Evolutionary conservation across 2,888 invertebrate genomes (phyloP).

Genomic region (Sesia apiformis): DNA sequence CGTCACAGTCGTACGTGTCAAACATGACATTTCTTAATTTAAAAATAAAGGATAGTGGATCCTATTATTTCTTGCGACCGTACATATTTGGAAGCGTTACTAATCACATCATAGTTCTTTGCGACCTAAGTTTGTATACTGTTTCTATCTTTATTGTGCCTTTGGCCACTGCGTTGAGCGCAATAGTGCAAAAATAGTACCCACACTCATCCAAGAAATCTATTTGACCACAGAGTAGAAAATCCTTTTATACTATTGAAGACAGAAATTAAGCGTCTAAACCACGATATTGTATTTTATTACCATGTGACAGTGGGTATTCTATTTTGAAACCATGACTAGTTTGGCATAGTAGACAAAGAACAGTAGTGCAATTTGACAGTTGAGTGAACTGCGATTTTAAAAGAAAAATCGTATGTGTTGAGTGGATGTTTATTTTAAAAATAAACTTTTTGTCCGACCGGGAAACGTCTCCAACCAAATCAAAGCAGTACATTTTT

Average conservation of each 20-base stretch:
- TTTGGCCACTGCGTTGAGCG: background rate
- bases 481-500: too few species aligned
- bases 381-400: conserved; percentile 30
- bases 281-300: conserved; percentile 10
- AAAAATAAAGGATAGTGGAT: too few species aligned
- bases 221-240: conserved; percentile 16
- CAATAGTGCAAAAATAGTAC: conserved; percentile 2
- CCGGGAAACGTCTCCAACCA: too few species aligned
- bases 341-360: conserved; percentile 23
- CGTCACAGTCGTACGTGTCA: too few species aligned
- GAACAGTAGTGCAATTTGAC: conserved; percentile 27
- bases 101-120: too few species aligned
- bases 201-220: conserved; percentile 5
- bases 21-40: too few species aligned
- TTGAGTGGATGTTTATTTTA: background rate
- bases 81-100: too few species aligned
- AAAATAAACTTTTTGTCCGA: background rate
- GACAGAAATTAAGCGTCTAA: conserved; percentile 3
- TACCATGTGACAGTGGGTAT: conserved; percentile 18
- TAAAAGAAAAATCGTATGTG: conserved; percentile 1
- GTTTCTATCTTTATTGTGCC: background rate
- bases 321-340: conserved; percentile 26
- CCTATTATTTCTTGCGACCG: too few species aligned
- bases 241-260: conserved; percentile 3
- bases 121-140: too few species aligned